Evolutionary conservation across 2,888 invertebrate genomes (phyloP).

Genomic region (Sphaerophoria rueppellii): DNA sequence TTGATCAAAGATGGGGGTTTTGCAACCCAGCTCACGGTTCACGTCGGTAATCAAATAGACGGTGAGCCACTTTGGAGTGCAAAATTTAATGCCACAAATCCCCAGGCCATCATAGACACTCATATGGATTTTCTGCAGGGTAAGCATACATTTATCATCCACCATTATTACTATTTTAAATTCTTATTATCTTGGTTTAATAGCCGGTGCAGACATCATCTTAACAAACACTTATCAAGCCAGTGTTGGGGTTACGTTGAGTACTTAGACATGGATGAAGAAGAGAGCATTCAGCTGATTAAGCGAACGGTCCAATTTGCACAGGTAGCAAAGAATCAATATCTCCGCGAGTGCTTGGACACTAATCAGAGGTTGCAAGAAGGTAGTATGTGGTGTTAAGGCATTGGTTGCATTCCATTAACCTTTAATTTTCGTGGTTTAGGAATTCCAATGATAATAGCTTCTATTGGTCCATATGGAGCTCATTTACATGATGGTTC

Average conservation of each 20-base stretch:
- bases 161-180: neutral
- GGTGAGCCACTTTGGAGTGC: constrained; percentile 96
- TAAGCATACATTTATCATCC: constrained; percentile 77
- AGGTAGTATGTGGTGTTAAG: constrained; percentile 33
- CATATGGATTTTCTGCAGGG: constrained; percentile 92
- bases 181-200: constrained; percentile 64
- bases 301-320: constrained; percentile 89
- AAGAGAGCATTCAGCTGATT: constrained; percentile 88
- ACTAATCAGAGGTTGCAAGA: constrained; percentile 75
- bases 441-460: constrained; percentile 87
- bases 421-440: neutral
- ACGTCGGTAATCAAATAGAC: constrained; percentile 89
- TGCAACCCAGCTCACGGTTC: constrained; percentile 90
- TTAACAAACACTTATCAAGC: constrained; percentile 96
- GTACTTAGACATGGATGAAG: constrained; percentile 87
- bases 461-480: constrained; percentile 96
- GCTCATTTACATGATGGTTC: constrained; percentile 95
- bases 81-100: constrained; percentile 90
- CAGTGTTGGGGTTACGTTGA: constrained; percentile 89
- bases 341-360: constrained; percentile 84
- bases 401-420: neutral
- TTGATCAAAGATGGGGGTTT: constrained; percentile 89
- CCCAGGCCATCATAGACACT: constrained; percentile 89
- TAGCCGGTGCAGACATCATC: constrained; percentile 93
- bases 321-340: constrained; percentile 86